phyloP scores from a whole-genome alignment of 2,797 vertebrate genomes.

The Trichosurus vulpecula region DNA sequence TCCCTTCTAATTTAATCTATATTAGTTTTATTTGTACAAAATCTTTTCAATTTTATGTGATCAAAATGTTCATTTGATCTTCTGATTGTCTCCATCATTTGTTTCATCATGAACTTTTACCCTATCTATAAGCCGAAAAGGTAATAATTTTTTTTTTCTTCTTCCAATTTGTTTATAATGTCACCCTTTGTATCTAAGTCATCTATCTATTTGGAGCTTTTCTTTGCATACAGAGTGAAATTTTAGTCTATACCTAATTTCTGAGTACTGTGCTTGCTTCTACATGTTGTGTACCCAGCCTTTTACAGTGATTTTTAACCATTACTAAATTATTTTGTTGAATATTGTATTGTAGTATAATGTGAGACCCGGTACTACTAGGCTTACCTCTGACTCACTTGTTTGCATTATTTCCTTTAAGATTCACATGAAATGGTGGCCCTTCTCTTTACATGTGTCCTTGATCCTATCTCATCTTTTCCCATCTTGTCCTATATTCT shows the following conservation, averaged over 20 bases:
- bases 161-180: neutral
- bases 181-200: neutral
- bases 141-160: neutral
- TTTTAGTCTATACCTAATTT: neutral
- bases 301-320: neutral
- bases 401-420: neutral
- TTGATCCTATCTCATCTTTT: neutral
- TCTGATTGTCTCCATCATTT: neutral
- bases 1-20: neutral
- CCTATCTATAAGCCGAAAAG: neutral
- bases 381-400: neutral
- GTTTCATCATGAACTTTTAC: neutral
- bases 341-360: neutral
- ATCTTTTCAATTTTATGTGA: neutral
- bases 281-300: neutral
- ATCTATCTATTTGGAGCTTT: neutral
- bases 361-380: neutral
- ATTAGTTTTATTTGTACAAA: neutral
- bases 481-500: neutral
- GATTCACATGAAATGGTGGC: neutral
- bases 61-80: neutral
- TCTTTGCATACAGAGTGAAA: neutral
- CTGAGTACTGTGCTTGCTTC: neutral
- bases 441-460: neutral
- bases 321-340: neutral